Base-by-base conservation (phyloP, 2,797 vertebrate genomes). In the Peromyscus attwateri region DNA sequence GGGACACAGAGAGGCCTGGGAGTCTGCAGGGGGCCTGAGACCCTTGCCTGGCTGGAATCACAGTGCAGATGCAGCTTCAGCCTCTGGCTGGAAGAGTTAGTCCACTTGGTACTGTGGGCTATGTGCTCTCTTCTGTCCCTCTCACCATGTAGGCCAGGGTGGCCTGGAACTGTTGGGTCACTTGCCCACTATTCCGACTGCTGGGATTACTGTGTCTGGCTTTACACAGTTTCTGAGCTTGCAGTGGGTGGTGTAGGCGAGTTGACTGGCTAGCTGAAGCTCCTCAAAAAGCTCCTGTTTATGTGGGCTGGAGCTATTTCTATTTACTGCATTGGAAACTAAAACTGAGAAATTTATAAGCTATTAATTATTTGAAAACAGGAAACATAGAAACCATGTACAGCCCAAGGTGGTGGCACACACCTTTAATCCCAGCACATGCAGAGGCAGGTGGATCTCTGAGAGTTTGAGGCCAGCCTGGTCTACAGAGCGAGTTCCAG, bases 301-400 rank as follows among this genome's bases (percentile, higher is more conserved):
- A 85, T 34, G 66, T 93, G 37, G 11, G 25, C 23, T 46, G 27
- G 57, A 55, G 49, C 29, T 52, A 85, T n/a, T n/a, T 60, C 52
- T 64, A 91, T 77, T 89, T 84, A 88, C 55, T 66, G 34, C 17
- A 40, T 25, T 27, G 70, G 85, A 90, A 90, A 94, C 25, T 14
- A 87, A 93, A 60, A 87, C 76, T 73, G 29, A 94, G 55, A 88
- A 88, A 79, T 82, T 23, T 83, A 25, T 76, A 83, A 83, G 13
- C 23, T 7, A 52, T 10, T 80, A 37, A 34, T 83, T 27, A 84
- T 62, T 34, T 55, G 57, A 49, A 73, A 87, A 64, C 19, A 80
- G 43, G 43, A 85, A 87, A 4, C 52, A 43, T 52, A 19, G 70
- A 83, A 94, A 73, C 71, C 37, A 73, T 9, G 7, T 40, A 8